A percentile compares a stretch with the other conserved stretches of the same genome.
These are phyloP conservation scores for Amiota mariae DNA, from an alignment of 2,888 invertebrate genomes.

Conservation along the genomic window DNA sequence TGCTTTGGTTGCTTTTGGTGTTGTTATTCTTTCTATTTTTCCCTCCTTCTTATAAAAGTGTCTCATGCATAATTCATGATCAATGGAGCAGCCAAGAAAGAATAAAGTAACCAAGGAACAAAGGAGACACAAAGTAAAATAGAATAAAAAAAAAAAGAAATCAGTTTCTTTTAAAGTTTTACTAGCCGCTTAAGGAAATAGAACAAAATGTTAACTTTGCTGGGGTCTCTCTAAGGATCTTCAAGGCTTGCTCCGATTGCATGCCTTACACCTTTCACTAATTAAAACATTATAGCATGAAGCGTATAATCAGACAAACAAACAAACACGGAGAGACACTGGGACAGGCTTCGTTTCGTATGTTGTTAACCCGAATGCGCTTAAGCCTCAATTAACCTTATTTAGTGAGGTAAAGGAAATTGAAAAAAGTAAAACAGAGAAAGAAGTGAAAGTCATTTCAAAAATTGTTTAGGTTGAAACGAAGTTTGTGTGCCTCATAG, in stretches of 20 bases:
- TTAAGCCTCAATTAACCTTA: neutral
- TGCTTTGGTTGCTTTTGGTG: neutral
- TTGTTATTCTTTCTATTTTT: neutral
- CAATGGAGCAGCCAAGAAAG: neutral
- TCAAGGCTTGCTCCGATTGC: too few species aligned
- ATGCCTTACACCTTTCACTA: too few species aligned
- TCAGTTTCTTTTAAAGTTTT: neutral
- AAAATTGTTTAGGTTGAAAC: neutral
- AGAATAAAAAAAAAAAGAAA: neutral
- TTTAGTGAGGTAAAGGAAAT: neutral
- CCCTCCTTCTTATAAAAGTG: neutral
- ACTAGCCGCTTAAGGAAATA: too few species aligned
- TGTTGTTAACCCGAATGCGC: neutral
- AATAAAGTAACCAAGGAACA: neutral
- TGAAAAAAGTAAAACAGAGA: neutral
- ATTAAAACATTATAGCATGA: too few species aligned
- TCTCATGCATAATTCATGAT: conserved; percentile 22
- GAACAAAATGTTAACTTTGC: too few species aligned
- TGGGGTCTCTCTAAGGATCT: too few species aligned
- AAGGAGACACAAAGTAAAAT: neutral
- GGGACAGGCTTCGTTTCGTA: neutral
- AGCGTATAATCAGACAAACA: too few species aligned
- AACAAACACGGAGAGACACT: too few species aligned
- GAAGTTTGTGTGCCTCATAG: too few species aligned
- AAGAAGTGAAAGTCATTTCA: too few species aligned